Evolutionary conservation across 2,888 invertebrate species (phyloP), one percentile per base, ranked within the genome.

Genomic region (Cinara cedri): DNA sequence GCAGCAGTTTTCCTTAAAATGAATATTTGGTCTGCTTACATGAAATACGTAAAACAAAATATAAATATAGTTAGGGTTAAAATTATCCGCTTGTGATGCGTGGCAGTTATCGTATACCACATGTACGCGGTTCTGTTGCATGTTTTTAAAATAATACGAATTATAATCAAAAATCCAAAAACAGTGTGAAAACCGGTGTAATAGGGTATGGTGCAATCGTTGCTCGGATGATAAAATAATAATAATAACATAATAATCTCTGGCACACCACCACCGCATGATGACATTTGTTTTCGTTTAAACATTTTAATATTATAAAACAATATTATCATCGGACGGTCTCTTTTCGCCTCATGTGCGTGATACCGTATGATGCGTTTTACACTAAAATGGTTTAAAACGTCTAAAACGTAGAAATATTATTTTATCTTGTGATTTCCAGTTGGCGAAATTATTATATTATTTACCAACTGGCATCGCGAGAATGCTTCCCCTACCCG

Each of bases 381-480:
- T 34, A 49, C 13, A 21, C 11, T 0, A 10, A 34, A 62, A 51
- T 62, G 62, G 62, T 74, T 74, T 63, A 42, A 51, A 62, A 62
- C 34, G 51, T 42, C 62, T 62, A n/a, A 14, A 62, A 19, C 62
- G 49, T 49, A 62, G 46, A 72, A 74, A 74, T 42, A 46, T 46
- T 54, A 63, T 74, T 34, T 34, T 63, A 74, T 74, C 72, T 62
- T 51, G 51, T 34, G 51, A 74, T 74, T 74, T 74, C 62, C 72
- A 74, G 72, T 63, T 21, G 62, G 51, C 21, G 62, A 62, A 72
- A 74, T 74, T 63, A 62, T 72, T 34, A 34, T 34, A 34, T 34
- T 34, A n/a, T 65, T 68, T 49, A 51, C 49, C 34, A 13, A 34
- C 49, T 21, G n/a, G n/a, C n/a, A n/a, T n/a, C n/a, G 34, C 34